A percentile compares a stretch with the other conserved stretches of the same genome.
phyloP scores from a whole-genome alignment of 2,888 invertebrate genomes.

The Tachina grossa region DNA sequence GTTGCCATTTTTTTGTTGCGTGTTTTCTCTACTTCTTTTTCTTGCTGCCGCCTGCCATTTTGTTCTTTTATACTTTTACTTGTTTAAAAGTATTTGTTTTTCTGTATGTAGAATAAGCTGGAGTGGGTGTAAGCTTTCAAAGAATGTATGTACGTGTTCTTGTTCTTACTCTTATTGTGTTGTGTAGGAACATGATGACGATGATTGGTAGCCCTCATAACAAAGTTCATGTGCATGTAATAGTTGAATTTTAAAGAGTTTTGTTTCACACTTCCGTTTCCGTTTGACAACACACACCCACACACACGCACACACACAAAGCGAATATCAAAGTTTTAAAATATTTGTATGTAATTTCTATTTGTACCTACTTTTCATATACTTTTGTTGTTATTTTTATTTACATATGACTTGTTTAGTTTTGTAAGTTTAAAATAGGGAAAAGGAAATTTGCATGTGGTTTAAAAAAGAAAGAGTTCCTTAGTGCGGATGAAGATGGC shows the following conservation, averaged over 20 bases:
- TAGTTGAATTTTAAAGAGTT: conserved; percentile 69
- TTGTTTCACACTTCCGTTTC: conserved; percentile 74
- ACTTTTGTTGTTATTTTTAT: conserved; percentile 26
- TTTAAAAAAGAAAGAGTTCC: conserved; percentile 17
- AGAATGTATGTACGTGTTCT: conserved; percentile 72
- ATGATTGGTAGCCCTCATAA: conserved; percentile 64
- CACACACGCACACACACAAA: conserved; percentile 8
- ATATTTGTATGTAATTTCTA: conserved; percentile 42
- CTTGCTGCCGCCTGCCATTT: conserved; percentile 53
- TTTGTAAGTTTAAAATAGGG: conserved; percentile 13
- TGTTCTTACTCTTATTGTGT: conserved; percentile 8
- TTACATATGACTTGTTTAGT: conserved; percentile 29
- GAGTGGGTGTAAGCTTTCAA: conserved; percentile 30
- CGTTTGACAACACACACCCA: conserved; percentile 59
- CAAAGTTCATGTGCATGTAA: conserved; percentile 59
- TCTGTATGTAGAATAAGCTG: conserved; percentile 42
- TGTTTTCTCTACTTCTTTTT: conserved; percentile 27
- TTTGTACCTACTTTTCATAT: conserved; percentile 55
- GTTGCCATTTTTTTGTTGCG: conserved; percentile 62
- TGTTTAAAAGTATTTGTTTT: conserved; percentile 42
- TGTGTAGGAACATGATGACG: conserved; percentile 45
- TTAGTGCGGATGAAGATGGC: neutral
- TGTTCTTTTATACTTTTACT: conserved; percentile 55
- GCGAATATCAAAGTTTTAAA: conserved; percentile 36
- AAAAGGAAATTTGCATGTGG: conserved; percentile 63